Conservation (phyloP, 2,888 invertebrate species). For the Chymomyza amoena region DNA sequence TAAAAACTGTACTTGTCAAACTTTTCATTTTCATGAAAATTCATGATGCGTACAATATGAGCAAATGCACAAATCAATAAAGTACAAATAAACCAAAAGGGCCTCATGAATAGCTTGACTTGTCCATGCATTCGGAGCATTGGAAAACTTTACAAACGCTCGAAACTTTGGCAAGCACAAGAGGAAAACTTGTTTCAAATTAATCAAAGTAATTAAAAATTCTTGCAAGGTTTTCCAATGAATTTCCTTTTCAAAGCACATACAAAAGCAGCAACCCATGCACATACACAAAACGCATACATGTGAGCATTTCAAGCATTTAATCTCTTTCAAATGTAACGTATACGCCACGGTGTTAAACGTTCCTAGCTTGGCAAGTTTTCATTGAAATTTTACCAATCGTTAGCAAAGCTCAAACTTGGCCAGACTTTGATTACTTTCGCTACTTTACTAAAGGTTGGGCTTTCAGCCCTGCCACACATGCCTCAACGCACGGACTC, state of each 20-base stretch:
- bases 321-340: constrained; percentile 39
- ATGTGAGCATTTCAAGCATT: constrained; percentile 28
- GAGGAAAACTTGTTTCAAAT: constrained; percentile 49
- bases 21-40: constrained; percentile 6
- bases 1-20: not conserved
- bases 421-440: constrained; percentile 20
- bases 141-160: not conserved
- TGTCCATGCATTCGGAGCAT: not conserved
- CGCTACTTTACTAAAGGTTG: constrained; percentile 9
- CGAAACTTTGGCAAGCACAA: constrained; percentile 11
- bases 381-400: constrained; percentile 24
- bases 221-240: constrained; percentile 61
- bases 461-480: not conserved
- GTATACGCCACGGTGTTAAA: constrained; percentile 19
- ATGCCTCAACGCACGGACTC: not conserved
- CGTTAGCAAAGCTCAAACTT: not conserved
- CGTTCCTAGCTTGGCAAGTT: constrained; percentile 13
- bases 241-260: constrained; percentile 54
- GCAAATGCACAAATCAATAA: constrained; percentile 20
- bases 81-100: constrained; percentile 14
- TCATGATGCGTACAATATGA: not conserved
- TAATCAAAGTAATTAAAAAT: constrained; percentile 72
- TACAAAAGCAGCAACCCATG: constrained; percentile 14
- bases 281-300: too few species aligned
- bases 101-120: not conserved